phyloP scores from a whole-genome alignment of 2,888 invertebrate species.

The Drosophila colorata region DNA sequence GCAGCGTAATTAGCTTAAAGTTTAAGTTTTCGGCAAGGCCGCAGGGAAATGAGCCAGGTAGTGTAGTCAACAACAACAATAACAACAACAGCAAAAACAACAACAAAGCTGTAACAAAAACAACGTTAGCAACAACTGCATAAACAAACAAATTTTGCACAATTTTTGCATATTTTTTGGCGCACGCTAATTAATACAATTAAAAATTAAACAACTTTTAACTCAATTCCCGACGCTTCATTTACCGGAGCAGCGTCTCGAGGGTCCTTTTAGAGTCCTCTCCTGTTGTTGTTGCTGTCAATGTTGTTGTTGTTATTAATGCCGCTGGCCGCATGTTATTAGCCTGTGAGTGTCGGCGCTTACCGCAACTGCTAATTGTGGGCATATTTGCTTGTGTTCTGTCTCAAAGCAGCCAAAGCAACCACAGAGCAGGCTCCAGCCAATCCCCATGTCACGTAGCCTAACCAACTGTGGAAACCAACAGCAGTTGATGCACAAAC shows the following conservation, averaged over 20 bases:
- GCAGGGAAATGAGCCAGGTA: conserved; percentile 42
- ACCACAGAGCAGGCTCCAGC: conserved; percentile 30
- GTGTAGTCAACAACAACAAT: conserved; percentile 16
- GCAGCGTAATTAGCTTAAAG: conserved; percentile 61
- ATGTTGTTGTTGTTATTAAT: conserved; percentile 4
- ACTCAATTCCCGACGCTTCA: conserved; percentile 60
- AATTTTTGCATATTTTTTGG: conserved; percentile 46
- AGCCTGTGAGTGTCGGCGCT: conserved; percentile 42
- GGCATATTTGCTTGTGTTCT: conserved; percentile 21
- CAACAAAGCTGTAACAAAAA: conserved; percentile 5
- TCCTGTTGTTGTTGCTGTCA: conserved; percentile 5
- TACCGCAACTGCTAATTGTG: conserved; percentile 64
- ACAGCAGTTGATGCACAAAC: conserved; percentile 37
- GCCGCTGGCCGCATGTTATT: conserved; percentile 57
- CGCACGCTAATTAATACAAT: conserved; percentile 70
- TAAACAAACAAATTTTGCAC: conserved; percentile 69
- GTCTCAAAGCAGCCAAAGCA: conserved; percentile 51
- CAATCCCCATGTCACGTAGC: conserved; percentile 6
- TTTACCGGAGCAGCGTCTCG: conserved; percentile 35
- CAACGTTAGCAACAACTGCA: conserved; percentile 44
- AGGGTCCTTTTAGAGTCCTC: conserved; percentile 28
- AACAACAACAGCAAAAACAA: conserved; percentile 66
- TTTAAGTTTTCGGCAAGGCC: conserved; percentile 49
- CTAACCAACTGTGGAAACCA: conserved; percentile 13
- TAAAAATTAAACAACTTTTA: conserved; percentile 75